These are phyloP conservation scores for Charanyca ferruginea DNA, from an alignment of 2,888 invertebrate species.

Conservation along the genomic window DNA sequence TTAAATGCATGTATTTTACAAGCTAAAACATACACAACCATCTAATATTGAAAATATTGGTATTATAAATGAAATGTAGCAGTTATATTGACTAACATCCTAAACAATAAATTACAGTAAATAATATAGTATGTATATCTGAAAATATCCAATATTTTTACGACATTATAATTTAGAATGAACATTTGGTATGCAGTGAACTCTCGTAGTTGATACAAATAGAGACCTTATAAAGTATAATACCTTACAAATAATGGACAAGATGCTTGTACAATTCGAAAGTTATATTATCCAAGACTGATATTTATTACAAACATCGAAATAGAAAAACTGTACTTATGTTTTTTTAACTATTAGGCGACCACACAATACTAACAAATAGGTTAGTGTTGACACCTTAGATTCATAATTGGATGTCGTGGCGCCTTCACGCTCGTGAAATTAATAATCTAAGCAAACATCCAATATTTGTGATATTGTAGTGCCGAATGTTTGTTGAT, in stretches of 20 bases:
- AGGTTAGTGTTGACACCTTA: constrained; percentile 40
- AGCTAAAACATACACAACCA: constrained; percentile 82
- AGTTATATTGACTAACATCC: constrained; percentile 59
- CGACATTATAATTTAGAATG: constrained; percentile 73
- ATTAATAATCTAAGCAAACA: neutral
- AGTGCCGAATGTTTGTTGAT: constrained; percentile 60
- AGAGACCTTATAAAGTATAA: constrained; percentile 69
- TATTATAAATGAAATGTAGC: constrained; percentile 64
- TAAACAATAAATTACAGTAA: constrained; percentile 73
- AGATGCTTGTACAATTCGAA: constrained; percentile 76
- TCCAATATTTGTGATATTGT: constrained; percentile 42
- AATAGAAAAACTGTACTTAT: constrained; percentile 60
- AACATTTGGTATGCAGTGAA: constrained; percentile 78
- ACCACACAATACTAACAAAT: constrained; percentile 30
- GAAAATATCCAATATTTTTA: constrained; percentile 79
- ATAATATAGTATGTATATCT: constrained; percentile 71
- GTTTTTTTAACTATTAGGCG: constrained; percentile 38
- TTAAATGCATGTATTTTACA: constrained; percentile 81
- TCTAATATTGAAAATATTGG: constrained; percentile 70
- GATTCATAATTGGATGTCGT: constrained; percentile 5
- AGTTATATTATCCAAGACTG: constrained; percentile 71
- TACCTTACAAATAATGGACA: constrained; percentile 82
- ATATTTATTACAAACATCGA: constrained; percentile 54
- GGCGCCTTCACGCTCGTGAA: neutral
- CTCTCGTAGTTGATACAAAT: constrained; percentile 73